Evolutionary conservation across 2,888 invertebrate genomes (phyloP).

Genomic region (Teleogryllus oceanicus): DNA sequence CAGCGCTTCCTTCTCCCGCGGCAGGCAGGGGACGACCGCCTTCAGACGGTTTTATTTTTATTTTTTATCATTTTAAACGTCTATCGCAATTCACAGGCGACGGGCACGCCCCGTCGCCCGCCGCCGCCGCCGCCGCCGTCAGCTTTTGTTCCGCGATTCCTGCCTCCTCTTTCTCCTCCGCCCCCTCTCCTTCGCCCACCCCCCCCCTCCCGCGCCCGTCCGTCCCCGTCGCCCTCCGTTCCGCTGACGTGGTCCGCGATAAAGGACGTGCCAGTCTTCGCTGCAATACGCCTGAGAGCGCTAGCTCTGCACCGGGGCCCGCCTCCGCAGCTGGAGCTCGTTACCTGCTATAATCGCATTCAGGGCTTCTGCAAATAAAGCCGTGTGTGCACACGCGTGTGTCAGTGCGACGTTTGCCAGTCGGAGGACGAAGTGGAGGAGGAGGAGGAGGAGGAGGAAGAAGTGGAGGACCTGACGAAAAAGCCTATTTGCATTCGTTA

Average conservation of each 20-base stretch:
- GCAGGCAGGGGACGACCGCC: neutral
- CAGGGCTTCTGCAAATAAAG: too few relatives aligned
- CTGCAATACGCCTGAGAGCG: too few relatives aligned
- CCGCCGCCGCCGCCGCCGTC: neutral
- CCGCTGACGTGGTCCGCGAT: neutral
- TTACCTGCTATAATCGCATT: too few relatives aligned
- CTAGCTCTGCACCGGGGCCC: too few relatives aligned
- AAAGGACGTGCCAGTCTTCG: neutral
- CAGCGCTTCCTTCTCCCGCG: neutral
- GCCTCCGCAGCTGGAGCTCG: too few relatives aligned
- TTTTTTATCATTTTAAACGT: slow-evolving; percentile 12
- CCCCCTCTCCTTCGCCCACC: neutral
- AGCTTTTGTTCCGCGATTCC: neutral
- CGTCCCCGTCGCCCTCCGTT: neutral
- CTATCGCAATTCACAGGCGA: neutral
- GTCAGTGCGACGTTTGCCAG: too few relatives aligned
- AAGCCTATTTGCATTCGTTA: too few relatives aligned
- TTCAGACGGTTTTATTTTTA: neutral
- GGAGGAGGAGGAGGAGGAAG: too few relatives aligned
- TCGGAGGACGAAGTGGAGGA: too few relatives aligned
- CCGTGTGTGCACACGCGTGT: too few relatives aligned
- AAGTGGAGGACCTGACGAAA: too few relatives aligned
- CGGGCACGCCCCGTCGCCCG: neutral
- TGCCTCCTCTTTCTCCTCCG: neutral
- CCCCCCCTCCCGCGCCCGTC: neutral